A percentile compares a stretch with the other conserved stretches of the same genome.
Conservation (phyloP, 2,113 vertebrate species). For the Fukomys damarensis region DNA sequence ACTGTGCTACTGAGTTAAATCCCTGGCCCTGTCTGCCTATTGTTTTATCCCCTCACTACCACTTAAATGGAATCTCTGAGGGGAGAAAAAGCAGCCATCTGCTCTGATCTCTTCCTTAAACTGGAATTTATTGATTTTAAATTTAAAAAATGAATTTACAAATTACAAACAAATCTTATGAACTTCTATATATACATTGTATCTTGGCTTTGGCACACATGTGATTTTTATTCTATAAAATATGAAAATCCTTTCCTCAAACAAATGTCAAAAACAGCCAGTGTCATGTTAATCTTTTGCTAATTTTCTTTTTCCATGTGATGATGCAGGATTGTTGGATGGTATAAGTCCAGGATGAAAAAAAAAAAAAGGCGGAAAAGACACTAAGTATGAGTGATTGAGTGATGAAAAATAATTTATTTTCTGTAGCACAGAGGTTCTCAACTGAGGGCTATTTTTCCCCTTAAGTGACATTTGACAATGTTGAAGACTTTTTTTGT, state of each 20-base stretch:
- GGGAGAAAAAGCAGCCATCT: not conserved
- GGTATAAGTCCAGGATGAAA: not conserved
- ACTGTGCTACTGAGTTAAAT: no score
- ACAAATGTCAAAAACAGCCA: not conserved
- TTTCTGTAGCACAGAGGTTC: not conserved
- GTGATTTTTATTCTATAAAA: not conserved
- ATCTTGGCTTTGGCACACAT: not conserved
- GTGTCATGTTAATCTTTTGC: not conserved
- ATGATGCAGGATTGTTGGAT: not conserved
- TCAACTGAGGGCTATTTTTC: not conserved
- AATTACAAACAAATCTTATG: not conserved
- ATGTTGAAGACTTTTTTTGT: not conserved
- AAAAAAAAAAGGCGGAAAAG: not conserved
- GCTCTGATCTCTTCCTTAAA: not conserved
- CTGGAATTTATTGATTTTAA: not conserved
- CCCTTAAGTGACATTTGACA: not conserved
- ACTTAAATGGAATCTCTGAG: not conserved
- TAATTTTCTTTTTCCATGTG: not conserved
- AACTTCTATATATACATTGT: not conserved
- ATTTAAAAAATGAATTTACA: not conserved
- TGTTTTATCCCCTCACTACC: not conserved
- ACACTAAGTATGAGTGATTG: not conserved
- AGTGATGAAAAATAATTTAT: not conserved
- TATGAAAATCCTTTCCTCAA: not conserved
- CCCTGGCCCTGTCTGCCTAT: no score